Conservation (phyloP, 2,113 vertebrate species). For the Charadrius vociferus region DNA sequence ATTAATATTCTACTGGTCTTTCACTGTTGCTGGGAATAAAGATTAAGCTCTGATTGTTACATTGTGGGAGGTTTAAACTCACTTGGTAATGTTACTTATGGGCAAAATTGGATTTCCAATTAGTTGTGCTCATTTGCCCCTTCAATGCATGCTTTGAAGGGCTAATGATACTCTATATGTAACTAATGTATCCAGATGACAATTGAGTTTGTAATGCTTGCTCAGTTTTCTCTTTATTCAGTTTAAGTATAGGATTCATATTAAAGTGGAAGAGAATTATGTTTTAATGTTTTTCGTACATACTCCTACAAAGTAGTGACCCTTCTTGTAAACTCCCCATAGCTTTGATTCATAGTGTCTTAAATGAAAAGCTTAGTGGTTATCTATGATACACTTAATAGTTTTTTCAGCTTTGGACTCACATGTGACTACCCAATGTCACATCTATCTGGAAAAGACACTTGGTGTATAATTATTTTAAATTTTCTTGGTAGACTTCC, state of each 20-base stretch:
- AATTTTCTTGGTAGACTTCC: background rate
- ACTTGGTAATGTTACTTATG: conserved; percentile 53
- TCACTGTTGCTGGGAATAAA: background rate
- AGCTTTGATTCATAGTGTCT: background rate
- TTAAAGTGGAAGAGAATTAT: background rate
- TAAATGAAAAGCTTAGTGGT: background rate
- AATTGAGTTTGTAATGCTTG: background rate
- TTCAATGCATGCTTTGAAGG: conserved; percentile 35
- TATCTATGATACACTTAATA: background rate
- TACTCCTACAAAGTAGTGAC: background rate
- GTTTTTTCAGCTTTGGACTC: background rate
- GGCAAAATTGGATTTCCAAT: conserved; percentile 61
- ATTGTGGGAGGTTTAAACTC: conserved; percentile 22
- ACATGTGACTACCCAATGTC: background rate
- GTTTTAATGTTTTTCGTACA: background rate
- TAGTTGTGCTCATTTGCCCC: conserved; percentile 45
- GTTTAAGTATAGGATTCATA: background rate
- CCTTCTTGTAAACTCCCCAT: background rate
- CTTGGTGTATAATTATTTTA: background rate
- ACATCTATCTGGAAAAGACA: background rate
- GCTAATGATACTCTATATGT: conserved; percentile 22
- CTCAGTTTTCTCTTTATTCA: background rate
- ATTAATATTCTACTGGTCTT: conserved; percentile 36
- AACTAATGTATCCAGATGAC: background rate
- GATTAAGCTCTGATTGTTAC: conserved; percentile 31